A percentile compares a stretch with the other conserved stretches of the same genome.
Evolutionary conservation across 2,113 vertebrate genomes (phyloP).

Genomic region (Cryptotis parvus): DNA sequence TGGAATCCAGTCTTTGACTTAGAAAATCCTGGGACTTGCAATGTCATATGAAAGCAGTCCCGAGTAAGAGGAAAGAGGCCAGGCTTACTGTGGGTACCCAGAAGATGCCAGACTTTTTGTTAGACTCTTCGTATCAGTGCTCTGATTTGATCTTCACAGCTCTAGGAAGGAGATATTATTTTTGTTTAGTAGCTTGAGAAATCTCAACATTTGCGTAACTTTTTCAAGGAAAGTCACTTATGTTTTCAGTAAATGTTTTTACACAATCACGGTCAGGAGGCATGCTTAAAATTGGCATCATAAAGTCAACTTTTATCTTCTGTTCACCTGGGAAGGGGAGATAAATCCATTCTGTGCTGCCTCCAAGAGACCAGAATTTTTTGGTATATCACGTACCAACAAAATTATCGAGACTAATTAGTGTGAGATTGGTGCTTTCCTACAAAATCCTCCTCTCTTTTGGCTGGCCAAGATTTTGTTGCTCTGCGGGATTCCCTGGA

Average conservation of each 20-base stretch:
- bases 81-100: background rate
- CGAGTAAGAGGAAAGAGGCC: slow-evolving; percentile 25
- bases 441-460: background rate
- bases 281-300: background rate
- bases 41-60: background rate
- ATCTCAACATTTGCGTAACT: background rate
- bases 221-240: slow-evolving; percentile 42
- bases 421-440: background rate
- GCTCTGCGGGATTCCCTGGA: background rate
- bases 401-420: background rate
- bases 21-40: slow-evolving; percentile 29
- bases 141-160: background rate
- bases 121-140: background rate
- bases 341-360: background rate
- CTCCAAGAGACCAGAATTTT: background rate
- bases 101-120: background rate
- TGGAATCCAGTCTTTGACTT: slow-evolving; percentile 25
- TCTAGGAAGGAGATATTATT: background rate
- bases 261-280: slow-evolving; percentile 4
- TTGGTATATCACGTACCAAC: background rate
- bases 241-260: slow-evolving; percentile 51
- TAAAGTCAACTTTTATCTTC: slow-evolving; percentile 45
- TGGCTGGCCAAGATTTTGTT: background rate
- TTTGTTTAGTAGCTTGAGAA: slow-evolving; percentile 40
- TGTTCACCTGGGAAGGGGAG: slow-evolving; percentile 26